Base-by-base conservation (phyloP, 2,888 invertebrate genomes). In the Acleris cristana region DNA sequence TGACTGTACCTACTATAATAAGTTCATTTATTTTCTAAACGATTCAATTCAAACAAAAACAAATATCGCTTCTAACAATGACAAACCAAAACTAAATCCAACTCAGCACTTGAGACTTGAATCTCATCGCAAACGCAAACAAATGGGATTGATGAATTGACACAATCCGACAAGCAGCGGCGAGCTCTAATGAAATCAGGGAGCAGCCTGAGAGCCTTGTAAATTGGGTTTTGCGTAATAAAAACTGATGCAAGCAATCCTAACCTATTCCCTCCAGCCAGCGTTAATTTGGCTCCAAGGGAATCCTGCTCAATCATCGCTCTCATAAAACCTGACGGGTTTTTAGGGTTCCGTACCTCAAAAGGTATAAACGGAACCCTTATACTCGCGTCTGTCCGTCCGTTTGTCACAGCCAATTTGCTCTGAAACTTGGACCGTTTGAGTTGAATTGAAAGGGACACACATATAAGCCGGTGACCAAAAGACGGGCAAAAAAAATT, bases 241-340 rank as follows among this genome's bases (percentile, higher is more conserved):
- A 58, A 58, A 58, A 58, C 58, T 58, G 58, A 58, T 58, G 48
- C 58, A 49, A 49, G 26, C 58, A 57, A 45, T 57, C 44, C 45
- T 45, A 16, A 45, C 23, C 48, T 58, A 58, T 58, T 14, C 14
- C 14, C 23, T 30, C 30, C 21, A 53, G 14, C 26, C 18, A 40
- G 58, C 30, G 58, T 58, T 58, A 58, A 58, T 58, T 58, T 58
- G 48, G 58, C 48, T 48, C 48, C 58, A 12, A 26, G 48, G 72
- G 77, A 78, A 73, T 79, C 76, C 73, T 72, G 76, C 78, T 80
- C 83, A 80, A 84, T 82, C 83, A 80, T 80, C 79, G 72, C 70
- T 52, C 61, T 70, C 72, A 59, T 72, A 71, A 73, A 73, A 71
- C n/a, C 8, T 66, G 59, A 60, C 68, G 70, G 67, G 71, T 61